Base-by-base conservation (phyloP, 2,113 vertebrate species). In the Cyphomyrus plagiostoma region DNA sequence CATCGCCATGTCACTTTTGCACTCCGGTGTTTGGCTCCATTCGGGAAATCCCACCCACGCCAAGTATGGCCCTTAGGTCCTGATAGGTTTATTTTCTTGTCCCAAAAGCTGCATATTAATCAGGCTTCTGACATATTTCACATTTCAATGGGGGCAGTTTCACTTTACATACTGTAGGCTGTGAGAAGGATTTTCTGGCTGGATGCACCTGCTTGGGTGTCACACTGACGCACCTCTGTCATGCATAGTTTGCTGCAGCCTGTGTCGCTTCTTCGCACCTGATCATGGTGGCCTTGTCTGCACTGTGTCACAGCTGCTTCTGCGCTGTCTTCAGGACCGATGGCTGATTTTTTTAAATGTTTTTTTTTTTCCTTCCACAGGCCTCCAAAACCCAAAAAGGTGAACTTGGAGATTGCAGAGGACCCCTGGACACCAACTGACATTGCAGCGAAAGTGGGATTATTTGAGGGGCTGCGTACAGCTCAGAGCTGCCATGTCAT, bases 381-480 rank as follows among this genome's bases (percentile, higher is more conserved):
- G 87, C 39, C 89, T 88, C 89, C 91, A 90, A 92, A 49, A 88
- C 53, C 92, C 53, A 92, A 93, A 90, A 93, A 91, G 35, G 90
- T 91, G 5, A 88, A 90, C 91, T 89, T 91, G 45, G 92, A 93
- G 56, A 42, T 90, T 48, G 90, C 92, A 26, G 91, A 93, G 49
- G 35, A 42, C n/a, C 82, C 83, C 5, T 49, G 89, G 50, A 88
- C 92, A 42, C 35, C 48, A 35, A 2, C 62, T 1, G 62, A 90
- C 80, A 58, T 86, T 46, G 30, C 56, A 89, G 91, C 90, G 13
- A 88, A 93, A 42, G 87, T 45, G 19, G 50, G 90, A 77, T 86
- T 58, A 8, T 86, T 42, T 21, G 19, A 85, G 15, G 87, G 39
- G 48, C 86, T 19, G 58, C 56, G 77, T 66, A 5, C 45, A n/a